These are phyloP conservation scores for Trichogramma evanescens DNA, from an alignment of 2,888 invertebrate species.

Conservation along the genomic window DNA sequence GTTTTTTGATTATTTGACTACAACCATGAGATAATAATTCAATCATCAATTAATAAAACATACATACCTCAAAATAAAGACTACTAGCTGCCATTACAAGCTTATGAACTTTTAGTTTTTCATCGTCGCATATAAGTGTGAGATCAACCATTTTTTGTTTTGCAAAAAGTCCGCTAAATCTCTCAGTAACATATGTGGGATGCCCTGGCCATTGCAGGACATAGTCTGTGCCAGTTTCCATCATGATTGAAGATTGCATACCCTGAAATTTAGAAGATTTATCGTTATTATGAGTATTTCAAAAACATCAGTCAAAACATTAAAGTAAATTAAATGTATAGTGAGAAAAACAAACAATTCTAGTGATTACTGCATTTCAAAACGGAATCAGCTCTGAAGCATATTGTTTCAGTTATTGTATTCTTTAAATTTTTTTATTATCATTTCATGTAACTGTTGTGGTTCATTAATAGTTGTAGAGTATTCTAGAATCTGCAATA, in stretches of 20 bases:
- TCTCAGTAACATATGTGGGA: slow-evolving; percentile 60
- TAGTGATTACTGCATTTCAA: no score
- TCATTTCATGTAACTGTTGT: no score
- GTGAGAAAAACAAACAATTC: not conserved
- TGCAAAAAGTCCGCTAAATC: slow-evolving; percentile 65
- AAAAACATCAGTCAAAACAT: not conserved
- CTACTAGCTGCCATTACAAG: slow-evolving; percentile 67
- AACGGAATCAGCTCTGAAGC: no score
- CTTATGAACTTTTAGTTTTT: slow-evolving; percentile 68
- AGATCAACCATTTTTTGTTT: slow-evolving; percentile 69
- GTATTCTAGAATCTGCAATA: no score
- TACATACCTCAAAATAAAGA: slow-evolving; percentile 63
- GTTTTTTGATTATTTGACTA: no score
- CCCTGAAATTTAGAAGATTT: slow-evolving; percentile 5
- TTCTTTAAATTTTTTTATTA: no score
- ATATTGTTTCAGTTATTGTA: no score
- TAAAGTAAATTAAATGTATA: not conserved
- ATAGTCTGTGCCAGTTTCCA: slow-evolving; percentile 44
- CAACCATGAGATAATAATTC: no score
- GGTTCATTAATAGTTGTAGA: no score
- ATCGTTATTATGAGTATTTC: no score
- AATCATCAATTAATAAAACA: not conserved
- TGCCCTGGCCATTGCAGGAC: slow-evolving; percentile 66
- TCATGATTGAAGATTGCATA: slow-evolving; percentile 28
- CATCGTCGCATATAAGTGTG: slow-evolving; percentile 68